phyloP scores from a whole-genome alignment of 2,797 vertebrate species.

The Semotilus atromaculatus region DNA sequence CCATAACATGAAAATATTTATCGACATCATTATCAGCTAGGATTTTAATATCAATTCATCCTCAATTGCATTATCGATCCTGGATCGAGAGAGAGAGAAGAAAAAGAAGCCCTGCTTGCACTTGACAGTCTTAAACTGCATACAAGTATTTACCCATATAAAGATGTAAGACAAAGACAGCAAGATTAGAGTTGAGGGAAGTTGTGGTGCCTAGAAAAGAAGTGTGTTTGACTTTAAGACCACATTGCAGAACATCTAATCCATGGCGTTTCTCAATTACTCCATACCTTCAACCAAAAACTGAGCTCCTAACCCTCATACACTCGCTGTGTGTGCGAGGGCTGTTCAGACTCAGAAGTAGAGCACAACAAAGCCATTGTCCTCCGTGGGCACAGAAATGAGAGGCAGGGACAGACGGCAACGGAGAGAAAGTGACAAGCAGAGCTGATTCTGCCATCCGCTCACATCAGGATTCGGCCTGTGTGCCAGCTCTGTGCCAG shows the following conservation, averaged over 20 bases:
- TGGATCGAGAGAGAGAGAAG: not conserved
- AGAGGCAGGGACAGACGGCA: conserved; percentile 33
- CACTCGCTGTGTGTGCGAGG: not conserved
- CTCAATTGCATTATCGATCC: not conserved
- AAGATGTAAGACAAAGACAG: not conserved
- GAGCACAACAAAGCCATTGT: conserved; percentile 53
- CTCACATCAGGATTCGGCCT: conserved; percentile 11
- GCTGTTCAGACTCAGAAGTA: conserved; percentile 67
- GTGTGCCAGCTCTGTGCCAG: conserved; percentile 31
- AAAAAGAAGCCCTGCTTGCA: too few species aligned
- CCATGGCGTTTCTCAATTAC: not conserved
- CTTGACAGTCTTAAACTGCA: not conserved
- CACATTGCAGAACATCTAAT: not conserved
- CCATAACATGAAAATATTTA: not conserved
- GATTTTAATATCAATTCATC: not conserved
- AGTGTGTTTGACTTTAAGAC: not conserved
- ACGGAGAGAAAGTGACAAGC: conserved; percentile 8
- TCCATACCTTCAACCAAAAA: not conserved
- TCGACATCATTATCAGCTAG: not conserved
- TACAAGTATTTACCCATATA: not conserved
- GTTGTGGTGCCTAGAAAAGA: not conserved
- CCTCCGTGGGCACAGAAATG: conserved; percentile 5
- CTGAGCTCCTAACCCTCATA: not conserved
- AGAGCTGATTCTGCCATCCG: conserved; percentile 32
- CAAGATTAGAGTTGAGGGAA: not conserved